Evolutionary conservation across 2,888 invertebrate species (phyloP).

Genomic region (Amphipoea lucens): DNA sequence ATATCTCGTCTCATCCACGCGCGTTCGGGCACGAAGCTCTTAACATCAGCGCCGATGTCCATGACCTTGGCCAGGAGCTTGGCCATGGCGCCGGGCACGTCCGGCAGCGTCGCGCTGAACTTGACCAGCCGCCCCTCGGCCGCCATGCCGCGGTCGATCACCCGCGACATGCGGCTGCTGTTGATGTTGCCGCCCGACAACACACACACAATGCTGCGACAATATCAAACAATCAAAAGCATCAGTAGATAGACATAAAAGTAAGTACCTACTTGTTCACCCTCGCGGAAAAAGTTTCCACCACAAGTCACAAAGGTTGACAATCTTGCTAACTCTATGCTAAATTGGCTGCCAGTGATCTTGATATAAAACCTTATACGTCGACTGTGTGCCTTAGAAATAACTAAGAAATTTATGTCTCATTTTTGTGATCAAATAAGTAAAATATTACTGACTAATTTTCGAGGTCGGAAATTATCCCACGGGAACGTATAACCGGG

Average conservation of each 20-base stretch:
- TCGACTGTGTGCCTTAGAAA: background rate
- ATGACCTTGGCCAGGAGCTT: slow-evolving; percentile 93
- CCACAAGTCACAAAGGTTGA: background rate
- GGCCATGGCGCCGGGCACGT: slow-evolving; percentile 95
- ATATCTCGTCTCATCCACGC: slow-evolving; percentile 96
- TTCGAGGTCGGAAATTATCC: background rate
- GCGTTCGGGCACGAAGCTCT: slow-evolving; percentile 97
- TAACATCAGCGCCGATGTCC: slow-evolving; percentile 94
- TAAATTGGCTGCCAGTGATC: background rate
- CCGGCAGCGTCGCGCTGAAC: slow-evolving; percentile 90
- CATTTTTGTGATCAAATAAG: background rate
- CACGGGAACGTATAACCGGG: background rate
- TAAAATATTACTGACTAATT: background rate
- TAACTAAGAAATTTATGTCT: background rate
- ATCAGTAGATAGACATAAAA: no score
- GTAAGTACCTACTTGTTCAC: background rate
- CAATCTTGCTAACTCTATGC: background rate
- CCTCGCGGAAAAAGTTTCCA: background rate
- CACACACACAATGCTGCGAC: slow-evolving; percentile 93
- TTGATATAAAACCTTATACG: background rate
- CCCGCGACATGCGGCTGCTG: slow-evolving; percentile 94
- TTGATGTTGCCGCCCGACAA: slow-evolving; percentile 96
- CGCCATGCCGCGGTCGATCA: slow-evolving; percentile 95
- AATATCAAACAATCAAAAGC: background rate
- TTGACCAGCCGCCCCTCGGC: slow-evolving; percentile 93